Evolutionary conservation across 2,888 invertebrate species (phyloP), one percentile per base, ranked within the genome.

Genomic region (Dolichomitus sp.): DNA sequence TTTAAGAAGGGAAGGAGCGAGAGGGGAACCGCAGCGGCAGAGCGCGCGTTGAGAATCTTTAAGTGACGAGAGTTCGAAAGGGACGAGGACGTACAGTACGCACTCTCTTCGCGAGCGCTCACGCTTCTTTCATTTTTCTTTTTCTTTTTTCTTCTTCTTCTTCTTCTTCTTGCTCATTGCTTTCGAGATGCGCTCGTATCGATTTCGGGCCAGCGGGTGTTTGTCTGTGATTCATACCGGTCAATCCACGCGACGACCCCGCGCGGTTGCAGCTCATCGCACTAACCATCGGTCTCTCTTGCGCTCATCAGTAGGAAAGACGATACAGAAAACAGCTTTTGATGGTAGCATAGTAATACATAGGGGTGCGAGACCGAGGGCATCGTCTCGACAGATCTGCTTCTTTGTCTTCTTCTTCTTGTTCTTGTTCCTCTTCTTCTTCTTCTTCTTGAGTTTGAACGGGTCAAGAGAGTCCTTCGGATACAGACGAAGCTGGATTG

Each of bases 141-240:
- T 42, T 73, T n/a, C 17, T 23, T 65, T 54, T 12, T 40, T 54
- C 37, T 54, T 33, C 68, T 61, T 33, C 40, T 66, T 37, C 33
- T 50, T 42, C 59, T 40, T 72, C 42, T n/a, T 65, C 45, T 59
- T 37, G 17, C 40, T 68, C 40, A 17, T 42, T 63, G 68, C 78
- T 54, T 63, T 50, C 63, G 63, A 69, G 80, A 75, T 54, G 75
- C 61, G 69, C 63, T 69, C 73, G 82, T 82, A 82, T 82, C 82
- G 82, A 78, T 82, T 82, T 82, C 78, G 78, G 69, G 74, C 82
- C 82, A 82, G 74, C 78, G 82, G 78, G 69, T 82, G 74, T 82
- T 82, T 82, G 82, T 70, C 74, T 73, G 78, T 78, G 78, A 82
- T 82, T 82, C 74, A 79, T 65, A 42, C 57, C 78, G 82, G 82